Base-by-base conservation (phyloP, 2,888 invertebrate genomes). In the Callyntrura sp. region DNA sequence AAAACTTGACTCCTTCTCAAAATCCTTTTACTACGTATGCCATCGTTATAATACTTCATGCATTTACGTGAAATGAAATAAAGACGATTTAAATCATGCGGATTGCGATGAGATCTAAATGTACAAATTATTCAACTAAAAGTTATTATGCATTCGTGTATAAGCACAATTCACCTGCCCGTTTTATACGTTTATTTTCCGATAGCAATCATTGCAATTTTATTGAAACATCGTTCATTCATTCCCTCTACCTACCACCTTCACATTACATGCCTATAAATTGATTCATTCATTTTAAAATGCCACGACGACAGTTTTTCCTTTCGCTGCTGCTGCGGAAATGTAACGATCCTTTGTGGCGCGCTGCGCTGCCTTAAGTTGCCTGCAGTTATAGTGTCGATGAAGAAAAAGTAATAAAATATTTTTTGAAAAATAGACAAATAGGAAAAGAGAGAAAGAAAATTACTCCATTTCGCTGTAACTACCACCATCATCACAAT, bases 291-390 rank as follows among this genome's bases (percentile, higher is more conserved):
- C 9, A 14, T 17, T 20, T 23, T 68, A 23, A 68, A 68, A n/a
- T 5, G 20, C n/a, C 43, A n/a, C 28, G 17, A 35, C 14, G 78
- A 78, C 78, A 78, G 23, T 55, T 78, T n/a, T 78, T 78, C 78
- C 25, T 28, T 28, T 78, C 35, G 35, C 35, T 35, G 35, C 35
- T 35, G 35, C 35, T 78, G 25, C 55, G 25, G 28, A 28, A 78
- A n/a, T n/a, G 78, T 78, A 55, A 78, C 28, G 25, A 78, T 78
- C 78, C 51, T 78, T 78, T 70, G 43, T 73, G 45, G 70, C 48
- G 62, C 23, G 17, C 20, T 68, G 68, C 9, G 23, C 14, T 78
- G n/a, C n/a, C n/a, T n/a, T n/a, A n/a, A 11, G 78, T 35, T 48
- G 45, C 45, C 51, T 25, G 20, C 25, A n/a, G 45, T 76, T 48